phyloP scores from a whole-genome alignment of 2,113 vertebrate genomes.

The Ramphastos sulfuratus region DNA sequence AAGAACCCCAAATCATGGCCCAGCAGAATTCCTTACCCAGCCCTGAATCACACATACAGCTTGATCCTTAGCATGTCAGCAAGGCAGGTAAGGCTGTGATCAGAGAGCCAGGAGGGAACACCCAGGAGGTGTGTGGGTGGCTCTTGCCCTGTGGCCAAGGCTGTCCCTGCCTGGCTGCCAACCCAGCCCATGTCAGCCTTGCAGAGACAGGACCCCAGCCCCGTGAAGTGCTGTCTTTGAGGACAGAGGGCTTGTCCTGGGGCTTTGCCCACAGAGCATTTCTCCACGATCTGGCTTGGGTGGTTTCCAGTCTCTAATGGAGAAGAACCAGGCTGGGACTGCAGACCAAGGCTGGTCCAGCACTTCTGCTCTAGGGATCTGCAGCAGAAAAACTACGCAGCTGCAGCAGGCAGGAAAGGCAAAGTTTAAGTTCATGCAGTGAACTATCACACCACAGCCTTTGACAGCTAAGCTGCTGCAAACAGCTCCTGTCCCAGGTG shows the following conservation, averaged over 20 bases:
- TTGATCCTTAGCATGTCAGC: background rate
- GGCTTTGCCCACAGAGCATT: background rate
- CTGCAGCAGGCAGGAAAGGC: background rate
- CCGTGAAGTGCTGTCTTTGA: background rate
- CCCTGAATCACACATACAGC: background rate
- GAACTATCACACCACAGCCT: background rate
- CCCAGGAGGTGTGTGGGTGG: background rate
- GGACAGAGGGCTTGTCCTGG: background rate
- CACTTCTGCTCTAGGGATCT: background rate
- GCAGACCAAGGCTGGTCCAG: background rate
- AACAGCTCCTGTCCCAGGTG: background rate
- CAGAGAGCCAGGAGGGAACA: background rate
- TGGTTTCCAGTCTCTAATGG: background rate
- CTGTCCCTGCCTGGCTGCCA: background rate
- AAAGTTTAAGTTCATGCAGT: background rate
- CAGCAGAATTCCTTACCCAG: background rate
- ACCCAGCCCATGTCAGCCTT: background rate
- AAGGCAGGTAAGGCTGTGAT: background rate
- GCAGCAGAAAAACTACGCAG: background rate
- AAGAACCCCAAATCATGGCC: background rate
- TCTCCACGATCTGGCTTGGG: rapidly evolving
- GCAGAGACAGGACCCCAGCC: background rate
- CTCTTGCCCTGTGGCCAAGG: background rate
- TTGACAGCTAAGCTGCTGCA: constrained; percentile 23
- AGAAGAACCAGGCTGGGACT: background rate